A percentile compares a stretch with the other conserved stretches of the same genome.
These are phyloP conservation scores for Penelope pileata DNA, from an alignment of 2,113 vertebrate species.

Conservation along the genomic window DNA sequence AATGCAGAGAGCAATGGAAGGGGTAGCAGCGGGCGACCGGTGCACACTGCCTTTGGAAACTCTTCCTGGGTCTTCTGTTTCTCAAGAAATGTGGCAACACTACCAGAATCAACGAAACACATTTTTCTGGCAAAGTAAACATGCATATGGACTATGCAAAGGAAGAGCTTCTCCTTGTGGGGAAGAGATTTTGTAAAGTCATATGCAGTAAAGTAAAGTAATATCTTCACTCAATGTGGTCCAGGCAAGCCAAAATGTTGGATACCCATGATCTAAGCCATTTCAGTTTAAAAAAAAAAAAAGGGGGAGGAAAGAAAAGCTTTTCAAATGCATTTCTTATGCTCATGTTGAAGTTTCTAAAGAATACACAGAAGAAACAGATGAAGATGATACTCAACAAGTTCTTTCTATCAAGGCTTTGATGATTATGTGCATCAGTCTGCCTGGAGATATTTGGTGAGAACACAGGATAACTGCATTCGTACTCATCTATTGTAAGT, in stretches of 20 bases:
- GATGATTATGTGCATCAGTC: neutral
- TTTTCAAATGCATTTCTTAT: neutral
- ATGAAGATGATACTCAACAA: neutral
- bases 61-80: too few relatives aligned
- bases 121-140: too few relatives aligned
- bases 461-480: neutral
- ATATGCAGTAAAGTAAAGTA: too few relatives aligned
- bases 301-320: neutral
- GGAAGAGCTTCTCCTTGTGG: too few relatives aligned
- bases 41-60: neutral
- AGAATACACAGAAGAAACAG: neutral
- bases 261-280: too few relatives aligned
- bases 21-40: neutral
- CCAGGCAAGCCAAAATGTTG: too few relatives aligned
- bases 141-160: too few relatives aligned
- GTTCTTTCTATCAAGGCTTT: neutral
- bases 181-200: too few relatives aligned
- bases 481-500: neutral
- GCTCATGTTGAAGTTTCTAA: neutral
- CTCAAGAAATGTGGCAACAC: too few relatives aligned
- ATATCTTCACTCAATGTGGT: too few relatives aligned
- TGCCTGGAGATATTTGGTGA: neutral
- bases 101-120: too few relatives aligned
- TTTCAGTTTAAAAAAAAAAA: neutral
- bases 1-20: neutral